Percentiles rank a stretch among this genome's conserved stretches.
Conservation (phyloP, 2,113 vertebrate species). For the Grammomys surdaster region DNA sequence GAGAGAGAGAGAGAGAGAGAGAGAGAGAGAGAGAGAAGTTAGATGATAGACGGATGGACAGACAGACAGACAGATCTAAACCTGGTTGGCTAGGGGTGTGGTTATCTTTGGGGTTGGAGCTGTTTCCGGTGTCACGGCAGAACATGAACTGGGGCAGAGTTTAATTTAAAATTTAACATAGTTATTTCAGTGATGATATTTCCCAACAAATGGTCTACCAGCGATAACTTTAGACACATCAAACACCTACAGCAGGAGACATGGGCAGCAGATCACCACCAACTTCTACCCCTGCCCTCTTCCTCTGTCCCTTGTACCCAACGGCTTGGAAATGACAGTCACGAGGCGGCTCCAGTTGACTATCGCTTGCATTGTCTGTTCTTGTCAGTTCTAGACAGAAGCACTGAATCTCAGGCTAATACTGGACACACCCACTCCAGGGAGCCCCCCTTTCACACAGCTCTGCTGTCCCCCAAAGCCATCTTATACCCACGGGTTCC, state of each 20-base stretch:
- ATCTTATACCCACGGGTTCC: not conserved
- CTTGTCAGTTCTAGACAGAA: not conserved
- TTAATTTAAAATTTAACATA: constrained; percentile 2
- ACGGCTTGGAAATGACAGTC: constrained; percentile 32
- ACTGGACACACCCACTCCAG: not conserved
- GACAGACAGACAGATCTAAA: not conserved
- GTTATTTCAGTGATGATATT: constrained; percentile 64
- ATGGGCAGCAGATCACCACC: constrained; percentile 62
- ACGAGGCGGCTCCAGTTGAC: not conserved
- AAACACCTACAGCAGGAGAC: constrained; percentile 26
- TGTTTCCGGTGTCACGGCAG: not conserved
- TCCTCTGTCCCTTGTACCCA: constrained; percentile 56
- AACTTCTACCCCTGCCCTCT: constrained; percentile 52
- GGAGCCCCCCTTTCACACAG: not conserved
- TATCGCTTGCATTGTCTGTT: constrained; percentile 9
- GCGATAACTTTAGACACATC: constrained; percentile 69
- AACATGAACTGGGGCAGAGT: constrained; percentile 19
- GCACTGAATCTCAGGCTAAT: not conserved
- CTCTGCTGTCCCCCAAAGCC: constrained; percentile 43
- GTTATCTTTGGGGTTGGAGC: not conserved
- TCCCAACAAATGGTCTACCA: constrained; percentile 76
- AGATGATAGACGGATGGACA: not conserved
- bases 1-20: rapidly evolving
- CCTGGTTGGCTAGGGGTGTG: constrained; percentile 9
- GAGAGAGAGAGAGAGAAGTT: not conserved